Evolutionary conservation across 1,140 invertebrate genomes (phyloP), one percentile per base, ranked within the genome.

Genomic region (Papilio polyxenes): DNA sequence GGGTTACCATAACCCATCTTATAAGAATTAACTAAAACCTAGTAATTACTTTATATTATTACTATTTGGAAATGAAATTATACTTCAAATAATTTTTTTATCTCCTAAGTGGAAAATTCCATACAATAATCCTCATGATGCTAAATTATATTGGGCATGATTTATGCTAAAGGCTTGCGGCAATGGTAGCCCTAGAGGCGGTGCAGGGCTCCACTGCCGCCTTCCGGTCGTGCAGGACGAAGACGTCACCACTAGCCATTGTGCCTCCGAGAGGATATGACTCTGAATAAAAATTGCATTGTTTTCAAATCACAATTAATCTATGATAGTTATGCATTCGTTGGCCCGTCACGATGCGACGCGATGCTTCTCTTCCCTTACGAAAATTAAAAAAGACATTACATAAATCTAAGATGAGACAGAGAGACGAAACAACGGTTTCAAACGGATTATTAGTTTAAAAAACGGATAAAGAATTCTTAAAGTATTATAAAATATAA

Each of bases 151-250:
- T 17, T 56, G 1, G 4, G 53, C 17, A 56, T 56, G 13, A 17
- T 17, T 13, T 56, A 5, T 17, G 53, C 15, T 13, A 56, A 56
- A 20, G 65, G 65, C 7, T 11, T 15, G 8, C 6, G 4, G 8
- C 9, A 17, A 56, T 77, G 48, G 49, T 77, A 53, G 20, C 75
- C 51, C 37, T 80, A 65, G 59, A 40, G 56, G 15, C 37, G 72
- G 37, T 81, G 81, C 87, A 87, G 88, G 87, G 82, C 82, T 86
- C 87, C 88, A 86, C 88, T 88, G 87, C 86, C 86, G 87, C 88
- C 90, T 92, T 92, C 92, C 91, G 91, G 89, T 89, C 84, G 85
- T 88, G 89, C 89, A 92, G 91, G 90, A 88, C 87, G 87, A 85
- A 87, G 87, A 87, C 87, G 83, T 82, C 83, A 82, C 87, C 87